Conservation (phyloP, 2,797 vertebrate genomes). For the Phoxinus dragarum region DNA sequence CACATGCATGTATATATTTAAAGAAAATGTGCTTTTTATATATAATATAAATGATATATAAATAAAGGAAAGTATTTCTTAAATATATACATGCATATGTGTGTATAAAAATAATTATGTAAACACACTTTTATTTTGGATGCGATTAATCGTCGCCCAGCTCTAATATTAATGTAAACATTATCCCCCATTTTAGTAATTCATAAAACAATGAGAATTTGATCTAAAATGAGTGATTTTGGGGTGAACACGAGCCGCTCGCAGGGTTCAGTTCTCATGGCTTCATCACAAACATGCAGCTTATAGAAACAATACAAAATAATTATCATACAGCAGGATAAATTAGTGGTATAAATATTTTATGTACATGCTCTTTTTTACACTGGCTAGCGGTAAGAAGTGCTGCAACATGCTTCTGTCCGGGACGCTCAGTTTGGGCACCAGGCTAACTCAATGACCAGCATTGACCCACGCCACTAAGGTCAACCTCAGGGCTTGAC, state of each 20-base stretch:
- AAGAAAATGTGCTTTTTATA: too few species aligned
- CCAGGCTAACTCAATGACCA: constrained; percentile 58
- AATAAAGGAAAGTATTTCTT: too few species aligned
- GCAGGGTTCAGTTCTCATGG: constrained; percentile 41
- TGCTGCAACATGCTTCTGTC: constrained; percentile 45
- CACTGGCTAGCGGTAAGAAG: constrained; percentile 33
- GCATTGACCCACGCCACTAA: constrained; percentile 43
- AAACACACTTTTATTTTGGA: too few species aligned
- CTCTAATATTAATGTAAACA: background rate
- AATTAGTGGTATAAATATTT: constrained; percentile 69
- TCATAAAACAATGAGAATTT: background rate
- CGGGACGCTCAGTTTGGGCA: constrained; percentile 48
- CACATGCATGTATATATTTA: too few species aligned
- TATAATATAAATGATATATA: too few species aligned
- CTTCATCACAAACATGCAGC: constrained; percentile 60
- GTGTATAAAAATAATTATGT: too few species aligned
- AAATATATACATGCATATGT: too few species aligned
- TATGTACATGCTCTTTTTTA: constrained; percentile 63
- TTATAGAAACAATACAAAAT: constrained; percentile 61
- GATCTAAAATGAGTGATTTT: background rate
- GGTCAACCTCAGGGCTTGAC: constrained; percentile 6
- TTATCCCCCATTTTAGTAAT: background rate
- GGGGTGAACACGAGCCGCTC: background rate
- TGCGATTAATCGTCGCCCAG: too few species aligned
- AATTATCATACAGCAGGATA: constrained; percentile 64